Conservation (phyloP, 2,797 vertebrate genomes). For the Eulemur albifrons region DNA sequence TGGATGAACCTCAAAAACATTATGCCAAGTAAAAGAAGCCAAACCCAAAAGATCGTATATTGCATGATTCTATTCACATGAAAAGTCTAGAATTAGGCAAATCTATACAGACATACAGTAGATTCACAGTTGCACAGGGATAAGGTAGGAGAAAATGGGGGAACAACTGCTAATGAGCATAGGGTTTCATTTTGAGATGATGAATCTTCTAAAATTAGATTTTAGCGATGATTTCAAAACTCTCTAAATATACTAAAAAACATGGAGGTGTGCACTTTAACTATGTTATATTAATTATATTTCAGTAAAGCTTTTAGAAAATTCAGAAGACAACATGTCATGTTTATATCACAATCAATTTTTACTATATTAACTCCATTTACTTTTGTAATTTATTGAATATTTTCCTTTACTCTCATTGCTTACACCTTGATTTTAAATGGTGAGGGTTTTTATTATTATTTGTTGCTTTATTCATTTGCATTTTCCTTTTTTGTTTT, state of each 20-base stretch:
- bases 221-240: background rate
- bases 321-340: background rate
- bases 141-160: background rate
- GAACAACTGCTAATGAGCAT: background rate
- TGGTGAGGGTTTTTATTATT: background rate
- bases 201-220: background rate
- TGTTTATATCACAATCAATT: background rate
- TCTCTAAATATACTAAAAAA: background rate
- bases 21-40: background rate
- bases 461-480: background rate
- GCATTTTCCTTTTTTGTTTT: background rate
- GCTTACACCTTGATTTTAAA: background rate
- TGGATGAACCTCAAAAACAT: background rate
- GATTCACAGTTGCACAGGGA: background rate
- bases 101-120: background rate
- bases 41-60: background rate
- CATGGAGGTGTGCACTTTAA: background rate
- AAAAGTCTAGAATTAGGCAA: background rate
- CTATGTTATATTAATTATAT: background rate
- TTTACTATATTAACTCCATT: conserved; percentile 57
- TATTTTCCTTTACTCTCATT: background rate
- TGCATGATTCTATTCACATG: background rate
- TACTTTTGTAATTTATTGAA: background rate
- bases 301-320: background rate
- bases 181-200: background rate